Conservation (phyloP, 2,113 vertebrate genomes). For the Vidua macroura region DNA sequence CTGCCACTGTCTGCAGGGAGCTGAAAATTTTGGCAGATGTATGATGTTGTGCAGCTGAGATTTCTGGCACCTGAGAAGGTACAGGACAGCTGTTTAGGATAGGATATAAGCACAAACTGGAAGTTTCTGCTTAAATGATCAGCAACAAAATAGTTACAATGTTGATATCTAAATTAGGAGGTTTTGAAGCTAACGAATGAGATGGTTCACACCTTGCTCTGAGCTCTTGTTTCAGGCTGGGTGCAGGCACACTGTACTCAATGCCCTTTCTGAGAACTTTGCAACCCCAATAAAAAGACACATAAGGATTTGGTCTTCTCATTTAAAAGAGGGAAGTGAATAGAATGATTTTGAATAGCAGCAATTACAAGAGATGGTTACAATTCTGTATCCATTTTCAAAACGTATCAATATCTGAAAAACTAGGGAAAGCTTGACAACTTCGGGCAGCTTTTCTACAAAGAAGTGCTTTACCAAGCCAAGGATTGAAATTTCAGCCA, state of each 20-base stretch:
- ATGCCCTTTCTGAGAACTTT: not conserved
- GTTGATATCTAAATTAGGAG: not conserved
- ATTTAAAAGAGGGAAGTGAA: not conserved
- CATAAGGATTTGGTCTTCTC: not conserved
- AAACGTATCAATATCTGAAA: not conserved
- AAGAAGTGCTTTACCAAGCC: not conserved
- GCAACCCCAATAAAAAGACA: not conserved
- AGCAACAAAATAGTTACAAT: conserved; percentile 6
- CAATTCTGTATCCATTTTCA: not conserved
- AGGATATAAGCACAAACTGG: not conserved
- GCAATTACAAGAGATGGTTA: not conserved
- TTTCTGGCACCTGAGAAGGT: conserved; percentile 42
- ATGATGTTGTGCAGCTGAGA: conserved; percentile 26
- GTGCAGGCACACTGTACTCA: not conserved
- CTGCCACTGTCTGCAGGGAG: conserved; percentile 23
- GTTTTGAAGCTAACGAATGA: conserved; percentile 23
- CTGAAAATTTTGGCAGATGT: conserved; percentile 3
- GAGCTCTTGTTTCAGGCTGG: conserved; percentile 1
- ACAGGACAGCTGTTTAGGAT: not conserved
- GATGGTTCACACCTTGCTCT: conserved; percentile 32
- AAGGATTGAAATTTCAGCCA: not conserved
- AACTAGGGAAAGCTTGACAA: not conserved
- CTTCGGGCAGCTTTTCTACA: not conserved
- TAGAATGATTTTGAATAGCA: not conserved
- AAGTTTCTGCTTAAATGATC: conserved; percentile 10